Base-by-base conservation (phyloP, 1,140 invertebrate species). In the Pygmarrhopalites habei region DNA sequence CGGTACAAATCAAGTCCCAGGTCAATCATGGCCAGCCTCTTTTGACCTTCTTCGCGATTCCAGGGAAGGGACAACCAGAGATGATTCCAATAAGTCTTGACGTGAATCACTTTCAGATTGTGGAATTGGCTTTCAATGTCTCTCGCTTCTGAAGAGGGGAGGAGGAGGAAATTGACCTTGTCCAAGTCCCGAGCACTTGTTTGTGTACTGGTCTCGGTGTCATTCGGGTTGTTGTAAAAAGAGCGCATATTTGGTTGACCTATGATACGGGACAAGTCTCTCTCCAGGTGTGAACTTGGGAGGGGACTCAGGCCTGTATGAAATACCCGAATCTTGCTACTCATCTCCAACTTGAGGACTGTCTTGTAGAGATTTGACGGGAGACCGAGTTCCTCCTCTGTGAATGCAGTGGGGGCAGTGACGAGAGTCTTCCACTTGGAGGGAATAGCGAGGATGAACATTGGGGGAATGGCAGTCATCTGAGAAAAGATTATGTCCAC, bases 31-130 rank as follows among this genome's bases (percentile, higher is more conserved):
- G 56, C 19, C 15, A 29, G 0, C 12, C 44, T 0, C 14, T 29
- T n/a, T 47, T 47, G n/a, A 12, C 17, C 51, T 2, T 57, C 43
- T 21, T 62, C 46, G 5, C 15, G 32, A 41, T 21, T 35, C 46
- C 47, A 63, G n/a, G n/a, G n/a, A 0, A 62, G 32, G 41, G 59
- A 49, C 25, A 70, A 23, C n/a, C 46, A 44, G 2, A 65, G 1
- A 49, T 70, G 69, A 35, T 70, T 70, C 69, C 69, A 70, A 39
- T 70, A 70, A 0, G 69, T 70, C 51, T 70, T 70, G n/a, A 70
- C 23, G 23, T 64, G 46, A 17, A 44, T 56, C n/a, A 65, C 32
- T 46, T 61, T 59, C 1, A 67, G 21, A 17, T 58, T 52, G 23
- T 43, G 47, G 43, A 66, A 66, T 12, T 28, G 55, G 12, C 49